Base-by-base conservation (phyloP, 2,797 vertebrate genomes). In the Meda fulgida region DNA sequence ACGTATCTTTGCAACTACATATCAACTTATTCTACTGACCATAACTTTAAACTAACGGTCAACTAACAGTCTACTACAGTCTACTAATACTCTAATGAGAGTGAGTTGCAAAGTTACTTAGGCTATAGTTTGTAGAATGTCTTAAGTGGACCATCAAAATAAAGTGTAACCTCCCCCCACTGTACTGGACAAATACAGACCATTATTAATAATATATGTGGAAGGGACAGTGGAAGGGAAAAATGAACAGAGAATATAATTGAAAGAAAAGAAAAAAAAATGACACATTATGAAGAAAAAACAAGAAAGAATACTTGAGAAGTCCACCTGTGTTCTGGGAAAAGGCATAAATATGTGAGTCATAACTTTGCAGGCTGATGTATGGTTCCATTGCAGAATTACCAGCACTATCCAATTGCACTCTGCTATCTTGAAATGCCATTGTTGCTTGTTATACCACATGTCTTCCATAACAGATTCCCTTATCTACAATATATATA, bases 381-480 rank as follows among this genome's bases (percentile, higher is more conserved):
- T 72, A 72, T 82, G 36, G 29, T 72, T 81, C n/a, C 3, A 70
- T 8, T 55, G 19, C 69, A 34, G 18, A 65, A 46, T 75, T 36
- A 51, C 40, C 40, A 34, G 55, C 36, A 3, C 36, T n/a, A 48
- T 73, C 13, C 31, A 82, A 63, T 46, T 34, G 60, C 40, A 82
- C 23, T 51, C 4, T 7, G 23, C 31, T 76, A 51, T 83, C 71
- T 51, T 46, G 31, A 83, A 83, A 75, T 51, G 71, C 58, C 81
- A 75, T 19, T 51, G 81, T 51, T 83, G 55, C 63, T 84, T 69
- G 48, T 78, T 78, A 84, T 55, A 43, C 73, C 34, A 29, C 34
- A 69, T 21, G 48, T 55, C 48, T 71, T 36, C 29, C 31, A 29
- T 48, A 71, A 78, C 8, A 70, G 13, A 78, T 79, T 78, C 36